Evolutionary conservation across 37 sponge, comb jelly and placozoan species (phyloP), one percentile per base, ranked within the genome.

Genomic region (Ianthella basta): DNA sequence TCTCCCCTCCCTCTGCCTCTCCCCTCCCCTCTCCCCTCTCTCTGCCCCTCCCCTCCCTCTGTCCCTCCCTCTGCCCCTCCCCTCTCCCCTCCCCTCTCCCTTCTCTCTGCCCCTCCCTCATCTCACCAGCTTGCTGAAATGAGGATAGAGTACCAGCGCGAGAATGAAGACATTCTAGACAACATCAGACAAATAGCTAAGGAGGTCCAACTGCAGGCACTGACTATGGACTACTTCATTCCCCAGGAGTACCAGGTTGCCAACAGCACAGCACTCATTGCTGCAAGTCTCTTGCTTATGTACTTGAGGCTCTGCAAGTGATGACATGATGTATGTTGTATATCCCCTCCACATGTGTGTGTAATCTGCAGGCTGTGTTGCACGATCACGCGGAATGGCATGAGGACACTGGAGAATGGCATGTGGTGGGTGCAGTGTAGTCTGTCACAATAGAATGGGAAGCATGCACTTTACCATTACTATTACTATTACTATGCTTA

Each of bases 351-450:
- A 5, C 29, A 30, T 35, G 18, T 18, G 29, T 70, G 32, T 24
- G 20, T 39, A 13, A 4, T 21, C 24, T 55, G 0, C 72, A 90
- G 95, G 83, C 88, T 41, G 84, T 91, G 18, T 72, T 97, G 23
- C 88, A 95, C n/a, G 68, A 82, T 38, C 86, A 90, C 56, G 83
- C 87, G 10, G 68, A 70, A 40, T 98, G 97, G 97, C 80, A 95
- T 84, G 99, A 98, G 68, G 95, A 96, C 8, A 94, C 93, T 25
- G 97, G 93, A 50, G 99, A 98, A 66, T 98, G 99, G 99, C 95
- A 98, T 68, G 82, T 98, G 88, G 96, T 95, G 37, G 30, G 89
- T 44, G 50, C 50, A 44, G 50, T 44, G 50, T 8, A 8, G n/a
- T n/a, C n/a, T n/a, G n/a, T n/a, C n/a, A n/a, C n/a, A n/a, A n/a